Percentiles rank a stretch among this genome's conserved stretches.
phyloP scores from a whole-genome alignment of 2,888 invertebrate genomes.

The Watsonalla cultraria region DNA sequence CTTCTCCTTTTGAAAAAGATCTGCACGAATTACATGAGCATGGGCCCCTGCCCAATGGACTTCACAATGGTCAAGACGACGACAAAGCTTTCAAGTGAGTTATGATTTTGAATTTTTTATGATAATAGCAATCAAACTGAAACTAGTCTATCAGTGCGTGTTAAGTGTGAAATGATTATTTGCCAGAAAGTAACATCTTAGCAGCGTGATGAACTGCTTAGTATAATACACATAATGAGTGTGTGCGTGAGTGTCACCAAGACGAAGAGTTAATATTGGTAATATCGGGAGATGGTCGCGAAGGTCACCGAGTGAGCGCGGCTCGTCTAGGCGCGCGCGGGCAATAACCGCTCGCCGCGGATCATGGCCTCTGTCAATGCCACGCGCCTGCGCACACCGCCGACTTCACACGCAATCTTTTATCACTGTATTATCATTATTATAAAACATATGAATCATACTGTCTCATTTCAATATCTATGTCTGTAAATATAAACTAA shows the following conservation, averaged over 20 bases:
- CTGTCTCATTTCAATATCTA: background rate
- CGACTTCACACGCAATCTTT: constrained; percentile 34
- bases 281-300: constrained; percentile 22
- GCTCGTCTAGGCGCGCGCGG: constrained; percentile 17
- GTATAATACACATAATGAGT: background rate
- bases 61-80: constrained; percentile 84
- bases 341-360: constrained; percentile 65
- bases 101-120: background rate
- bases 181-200: too few relatives aligned
- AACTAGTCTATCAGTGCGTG: too few relatives aligned
- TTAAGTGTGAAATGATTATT: too few relatives aligned
- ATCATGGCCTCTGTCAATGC: constrained; percentile 74
- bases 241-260: background rate
- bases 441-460: constrained; percentile 37
- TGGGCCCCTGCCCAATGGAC: constrained; percentile 75
- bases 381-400: constrained; percentile 32
- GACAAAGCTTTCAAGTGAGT: constrained; percentile 95
- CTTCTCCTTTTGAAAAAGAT: constrained; percentile 71
- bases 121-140: too few relatives aligned
- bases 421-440: constrained; percentile 25
- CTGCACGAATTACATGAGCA: constrained; percentile 70
- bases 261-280: background rate
- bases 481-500: too few relatives aligned
- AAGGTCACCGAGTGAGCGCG: constrained; percentile 34
- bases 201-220: background rate